A percentile compares a stretch with the other conserved stretches of the same genome.
phyloP scores from a whole-genome alignment of 2,113 vertebrate genomes.

The Psephotus haematonotus region DNA sequence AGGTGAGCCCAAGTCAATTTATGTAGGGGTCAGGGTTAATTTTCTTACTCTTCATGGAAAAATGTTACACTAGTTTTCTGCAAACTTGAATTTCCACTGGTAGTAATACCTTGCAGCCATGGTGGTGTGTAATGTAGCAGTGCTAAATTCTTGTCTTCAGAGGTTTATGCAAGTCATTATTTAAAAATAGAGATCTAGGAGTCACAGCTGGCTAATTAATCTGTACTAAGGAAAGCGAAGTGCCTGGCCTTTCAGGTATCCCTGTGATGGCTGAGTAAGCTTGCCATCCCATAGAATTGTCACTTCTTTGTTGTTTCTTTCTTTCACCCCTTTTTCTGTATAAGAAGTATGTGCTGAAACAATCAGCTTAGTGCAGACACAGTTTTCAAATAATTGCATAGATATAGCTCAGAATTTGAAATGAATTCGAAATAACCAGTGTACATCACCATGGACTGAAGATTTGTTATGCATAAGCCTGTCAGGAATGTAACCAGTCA shows the following conservation, averaged over 20 bases:
- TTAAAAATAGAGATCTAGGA: conserved; percentile 75
- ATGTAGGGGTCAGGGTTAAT: conserved; percentile 56
- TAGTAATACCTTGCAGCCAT: conserved; percentile 64
- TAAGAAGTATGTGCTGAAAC: neutral
- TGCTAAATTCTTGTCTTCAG: conserved; percentile 68
- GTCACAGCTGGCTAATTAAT: conserved; percentile 76
- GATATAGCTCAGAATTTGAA: neutral
- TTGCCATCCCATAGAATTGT: conserved; percentile 9
- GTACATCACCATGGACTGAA: neutral
- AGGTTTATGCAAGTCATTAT: conserved; percentile 72
- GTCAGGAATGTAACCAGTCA: neutral
- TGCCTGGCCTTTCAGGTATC: conserved; percentile 63
- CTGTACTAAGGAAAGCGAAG: conserved; percentile 59
- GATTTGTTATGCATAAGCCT: neutral
- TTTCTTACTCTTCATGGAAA: conserved; percentile 61
- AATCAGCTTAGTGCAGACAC: neutral
- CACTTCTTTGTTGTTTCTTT: neutral
- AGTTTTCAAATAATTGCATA: conserved; percentile 6
- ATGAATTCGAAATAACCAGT: neutral
- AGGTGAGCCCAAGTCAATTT: conserved; percentile 21
- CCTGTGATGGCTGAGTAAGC: conserved; percentile 7
- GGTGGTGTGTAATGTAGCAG: conserved; percentile 44
- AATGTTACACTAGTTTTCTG: conserved; percentile 53
- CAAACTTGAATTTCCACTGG: conserved; percentile 71
- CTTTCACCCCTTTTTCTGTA: neutral